Conservation (phyloP, 2,113 vertebrate genomes). For the Pontoporia blainvillei region DNA sequence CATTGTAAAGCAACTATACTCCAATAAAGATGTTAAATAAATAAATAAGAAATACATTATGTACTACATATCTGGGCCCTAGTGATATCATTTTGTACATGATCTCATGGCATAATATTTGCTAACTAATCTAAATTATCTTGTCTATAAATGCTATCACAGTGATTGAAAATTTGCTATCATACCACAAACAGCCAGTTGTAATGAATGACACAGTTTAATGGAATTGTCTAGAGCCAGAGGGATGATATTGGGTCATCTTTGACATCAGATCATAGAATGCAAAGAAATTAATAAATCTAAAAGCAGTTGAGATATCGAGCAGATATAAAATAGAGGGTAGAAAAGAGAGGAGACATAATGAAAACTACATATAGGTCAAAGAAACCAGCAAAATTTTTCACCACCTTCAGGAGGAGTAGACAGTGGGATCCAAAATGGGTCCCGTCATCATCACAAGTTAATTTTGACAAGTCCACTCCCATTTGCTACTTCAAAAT, state of each 20-base stretch:
- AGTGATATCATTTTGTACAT: constrained; percentile 36
- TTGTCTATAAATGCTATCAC: constrained; percentile 41
- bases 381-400: constrained; percentile 1
- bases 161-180: constrained; percentile 47
- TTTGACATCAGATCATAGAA: background rate
- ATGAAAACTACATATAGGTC: background rate
- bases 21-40: background rate
- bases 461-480: background rate
- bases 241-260: background rate
- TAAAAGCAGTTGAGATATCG: constrained; percentile 27
- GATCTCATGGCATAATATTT: constrained; percentile 56
- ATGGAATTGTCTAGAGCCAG: constrained; percentile 34
- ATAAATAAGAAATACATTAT: constrained; percentile 47
- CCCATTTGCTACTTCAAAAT: background rate
- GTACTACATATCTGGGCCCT: background rate
- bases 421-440: background rate
- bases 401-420: background rate
- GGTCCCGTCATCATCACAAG: background rate
- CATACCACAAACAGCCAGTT: constrained; percentile 5
- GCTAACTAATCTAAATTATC: constrained; percentile 63
- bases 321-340: background rate
- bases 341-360: background rate
- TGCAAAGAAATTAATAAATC: constrained; percentile 51
- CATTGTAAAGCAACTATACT: too few relatives aligned
- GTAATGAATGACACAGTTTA: constrained; percentile 20